Evolutionary conservation across 2,888 invertebrate species (phyloP), one percentile per base, ranked within the genome.

Genomic region (Drosophila vallismaia): DNA sequence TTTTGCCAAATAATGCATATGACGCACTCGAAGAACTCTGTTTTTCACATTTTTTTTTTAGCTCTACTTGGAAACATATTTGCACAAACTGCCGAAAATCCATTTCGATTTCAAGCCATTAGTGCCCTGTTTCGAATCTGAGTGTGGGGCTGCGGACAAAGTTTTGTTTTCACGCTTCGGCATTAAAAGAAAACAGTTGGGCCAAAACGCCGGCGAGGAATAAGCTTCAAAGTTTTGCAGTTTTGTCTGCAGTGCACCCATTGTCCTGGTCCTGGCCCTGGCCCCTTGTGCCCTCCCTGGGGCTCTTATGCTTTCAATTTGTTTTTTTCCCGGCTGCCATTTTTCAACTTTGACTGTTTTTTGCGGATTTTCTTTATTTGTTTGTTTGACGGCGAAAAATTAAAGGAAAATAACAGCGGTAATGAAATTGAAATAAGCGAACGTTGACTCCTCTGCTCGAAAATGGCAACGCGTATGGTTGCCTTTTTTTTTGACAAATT

Each of bases 41-140:
- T 40, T 63, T 53, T 24, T 24, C 19, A 40, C 29, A 5, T 28
- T 28, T 28, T 28, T 28, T 28, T 49, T n/a, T 14, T 77, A 68
- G 84, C 38, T 56, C 55, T 26, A 51, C 40, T 62, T 54, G 42
- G 51, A 73, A 58, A 66, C 81, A 75, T 79, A 85, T 86, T 82
- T 82, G 70, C 80, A 75, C 57, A 76, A 79, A 53, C 75, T 67
- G 72, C 56, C 40, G 40, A 42, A 66, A 84, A 77, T 69, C 79
- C 77, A 88, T 84, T 85, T 86, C 82, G 74, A 86, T 84, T 88
- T 79, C 57, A 58, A 71, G 77, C 85, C 85, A 86, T 86, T 86
- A 88, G 85, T 81, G 82, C 77, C 85, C 68, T 70, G 79, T 67
- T 81, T 79, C 77, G 86, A 82, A 80, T 70, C 57, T 60, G 38